A percentile compares a stretch with the other conserved stretches of the same genome.
Evolutionary conservation across 2,888 invertebrate species (phyloP).

Genomic region (Cistogaster globosa): DNA sequence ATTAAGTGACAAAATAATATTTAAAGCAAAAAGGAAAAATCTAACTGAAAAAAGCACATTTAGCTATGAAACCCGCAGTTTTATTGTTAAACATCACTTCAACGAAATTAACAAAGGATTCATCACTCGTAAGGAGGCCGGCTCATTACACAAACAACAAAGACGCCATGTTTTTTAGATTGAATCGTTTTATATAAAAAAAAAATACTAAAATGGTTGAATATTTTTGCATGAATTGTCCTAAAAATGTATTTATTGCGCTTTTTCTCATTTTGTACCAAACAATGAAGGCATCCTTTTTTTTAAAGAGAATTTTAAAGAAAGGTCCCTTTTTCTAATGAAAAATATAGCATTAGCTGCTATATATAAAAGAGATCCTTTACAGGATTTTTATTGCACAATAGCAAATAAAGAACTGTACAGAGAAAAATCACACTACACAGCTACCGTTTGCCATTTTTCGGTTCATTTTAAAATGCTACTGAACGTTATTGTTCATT

Average conservation of each 20-base stretch:
- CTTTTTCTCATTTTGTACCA: constrained; percentile 37
- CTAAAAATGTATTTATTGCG: constrained; percentile 56
- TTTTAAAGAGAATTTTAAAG: not conserved
- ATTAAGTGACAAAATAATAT: constrained; percentile 67
- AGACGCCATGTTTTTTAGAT: constrained; percentile 54
- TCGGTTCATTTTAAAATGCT: constrained; percentile 13
- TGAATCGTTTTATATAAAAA: not conserved
- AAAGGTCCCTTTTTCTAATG: constrained; percentile 17
- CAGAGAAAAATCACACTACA: constrained; percentile 2
- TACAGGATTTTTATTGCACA: constrained; percentile 7
- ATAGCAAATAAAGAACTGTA: not conserved
- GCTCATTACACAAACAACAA: constrained; percentile 8
- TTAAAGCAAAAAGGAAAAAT: not conserved
- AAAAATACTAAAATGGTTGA: constrained; percentile 28
- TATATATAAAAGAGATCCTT: constrained; percentile 21
- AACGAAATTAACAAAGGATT: constrained; percentile 42
- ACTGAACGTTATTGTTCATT: constrained; percentile 31
- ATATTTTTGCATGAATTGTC: constrained; percentile 28
- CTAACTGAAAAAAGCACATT: constrained; percentile 31
- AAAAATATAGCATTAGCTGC: not conserved
- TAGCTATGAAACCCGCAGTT: constrained; percentile 61
- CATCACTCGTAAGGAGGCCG: not conserved
- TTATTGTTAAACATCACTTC: constrained; percentile 1
- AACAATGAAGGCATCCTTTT: constrained; percentile 24
- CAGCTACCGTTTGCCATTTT: constrained; percentile 59